Percentiles rank a stretch among this genome's conserved stretches.
phyloP scores from a whole-genome alignment of 2,888 invertebrate species.

The Helicoverpa assulta region DNA sequence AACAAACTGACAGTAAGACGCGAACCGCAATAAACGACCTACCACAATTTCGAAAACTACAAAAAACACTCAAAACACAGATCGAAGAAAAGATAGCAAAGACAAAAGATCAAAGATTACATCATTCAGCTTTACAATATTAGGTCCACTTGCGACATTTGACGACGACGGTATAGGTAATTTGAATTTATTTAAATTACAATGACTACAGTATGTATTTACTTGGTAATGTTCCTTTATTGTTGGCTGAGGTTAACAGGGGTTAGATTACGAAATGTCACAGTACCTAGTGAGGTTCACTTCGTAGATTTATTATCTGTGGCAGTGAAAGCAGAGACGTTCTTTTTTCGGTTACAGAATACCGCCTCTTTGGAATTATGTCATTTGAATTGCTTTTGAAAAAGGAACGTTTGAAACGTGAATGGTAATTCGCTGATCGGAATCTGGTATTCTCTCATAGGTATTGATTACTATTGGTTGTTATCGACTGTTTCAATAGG shows the following conservation, averaged over 20 bases:
- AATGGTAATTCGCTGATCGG: neutral
- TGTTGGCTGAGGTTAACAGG: conserved; percentile 78
- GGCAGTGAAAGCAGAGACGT: conserved; percentile 57
- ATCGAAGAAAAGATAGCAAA: conserved; percentile 50
- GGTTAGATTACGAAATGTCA: conserved; percentile 82
- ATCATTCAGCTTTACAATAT: conserved; percentile 65
- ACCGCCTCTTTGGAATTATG: conserved; percentile 16
- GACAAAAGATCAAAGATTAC: conserved; percentile 70
- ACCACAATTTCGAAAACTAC: conserved; percentile 64
- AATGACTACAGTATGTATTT: conserved; percentile 81
- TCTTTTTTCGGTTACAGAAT: conserved; percentile 47
- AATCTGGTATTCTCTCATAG: conserved; percentile 7
- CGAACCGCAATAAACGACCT: conserved; percentile 70
- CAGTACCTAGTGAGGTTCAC: conserved; percentile 54
- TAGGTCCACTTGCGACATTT: conserved; percentile 75
- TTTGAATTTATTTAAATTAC: conserved; percentile 89
- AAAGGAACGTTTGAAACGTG: conserved; percentile 20
- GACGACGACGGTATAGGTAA: conserved; percentile 69
- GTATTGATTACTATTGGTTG: neutral
- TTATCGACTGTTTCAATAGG: neutral
- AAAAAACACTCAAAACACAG: conserved; percentile 52
- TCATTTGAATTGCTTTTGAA: conserved; percentile 29
- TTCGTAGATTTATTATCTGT: conserved; percentile 61
- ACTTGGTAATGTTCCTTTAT: conserved; percentile 83
- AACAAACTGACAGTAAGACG: conserved; percentile 64